Base-by-base conservation (phyloP, 2,797 vertebrate genomes). In the Artibeus lituratus region DNA sequence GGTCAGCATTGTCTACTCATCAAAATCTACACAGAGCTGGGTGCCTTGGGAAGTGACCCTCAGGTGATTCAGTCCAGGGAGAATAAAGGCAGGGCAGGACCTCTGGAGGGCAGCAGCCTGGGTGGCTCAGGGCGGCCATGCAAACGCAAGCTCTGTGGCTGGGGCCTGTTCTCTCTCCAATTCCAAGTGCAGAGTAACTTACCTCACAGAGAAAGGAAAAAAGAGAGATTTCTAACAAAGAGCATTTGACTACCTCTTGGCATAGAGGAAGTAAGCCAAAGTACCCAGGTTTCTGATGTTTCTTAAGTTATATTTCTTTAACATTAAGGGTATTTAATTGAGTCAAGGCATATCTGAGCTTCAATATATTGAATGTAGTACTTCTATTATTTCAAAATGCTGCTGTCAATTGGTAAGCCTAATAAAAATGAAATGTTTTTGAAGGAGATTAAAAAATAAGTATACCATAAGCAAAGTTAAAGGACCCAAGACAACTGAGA, bases 361-460 rank as follows among this genome's bases (percentile, higher is more conserved):
- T 55, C 12, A 35, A 6, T 37, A 21, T 74, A 57, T 29, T 55
- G 55, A 81, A 26, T 35, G 7, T 29, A 53, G 24, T 24, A 42
- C 11, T 87, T 87, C 44, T 21, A 59, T 21, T 42, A 10, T 83
- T 87, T 73, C 44, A 91, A 90, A 94, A 74, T 62, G 49, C 11
- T 55, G 5, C 42, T 72, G 6, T 90, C 19, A 19, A 29, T 44
- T 73, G 14, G 0, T 69, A 69, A 78, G 22, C 78, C 44, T 86
- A 87, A 87, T 83, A 85, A 69, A 94, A 90, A 81, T 42, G n/a
- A 77, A 91, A 49, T 65, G 3, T 6, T 72, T 94, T 73, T 86
- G 37, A 90, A 47, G 77, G 12, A 72, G 12, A 84, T 74, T 74
- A 89, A 37, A 70, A 57, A 80, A 72, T n/a, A 59, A 44, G 26